A percentile compares a stretch with the other conserved stretches of the same genome.
These are phyloP conservation scores for Agrotis exclamationis DNA, from an alignment of 2,888 invertebrate species.

Conservation along the genomic window DNA sequence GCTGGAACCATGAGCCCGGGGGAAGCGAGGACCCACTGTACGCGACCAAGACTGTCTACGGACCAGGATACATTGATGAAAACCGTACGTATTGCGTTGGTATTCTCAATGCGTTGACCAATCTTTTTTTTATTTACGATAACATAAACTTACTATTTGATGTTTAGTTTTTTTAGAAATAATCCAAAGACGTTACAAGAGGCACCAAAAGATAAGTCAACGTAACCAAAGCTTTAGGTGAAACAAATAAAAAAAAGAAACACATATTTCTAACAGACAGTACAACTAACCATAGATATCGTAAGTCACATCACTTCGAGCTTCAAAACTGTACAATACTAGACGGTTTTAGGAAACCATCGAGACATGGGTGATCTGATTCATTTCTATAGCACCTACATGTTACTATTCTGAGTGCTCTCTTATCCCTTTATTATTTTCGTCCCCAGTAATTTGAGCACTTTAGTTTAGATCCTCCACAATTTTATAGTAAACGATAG, in stretches of 20 bases:
- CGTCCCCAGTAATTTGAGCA: conserved; percentile 76
- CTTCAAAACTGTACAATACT: conserved; percentile 83
- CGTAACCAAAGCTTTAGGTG: conserved; percentile 73
- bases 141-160: neutral
- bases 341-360: conserved; percentile 69
- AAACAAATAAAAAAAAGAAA: conserved; percentile 57
- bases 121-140: conserved; percentile 60
- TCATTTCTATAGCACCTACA: conserved; percentile 74
- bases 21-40: conserved; percentile 88
- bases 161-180: neutral
- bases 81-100: conserved; percentile 88
- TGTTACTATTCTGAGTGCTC: conserved; percentile 76
- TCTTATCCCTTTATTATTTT: conserved; percentile 73
- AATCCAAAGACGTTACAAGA: neutral
- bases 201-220: conserved; percentile 79
- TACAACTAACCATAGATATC: conserved; percentile 90
- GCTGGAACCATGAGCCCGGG: conserved; percentile 90
- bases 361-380: conserved; percentile 70
- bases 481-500: conserved; percentile 72
- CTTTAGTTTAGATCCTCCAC: conserved; percentile 75
- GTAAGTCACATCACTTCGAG: conserved; percentile 85
- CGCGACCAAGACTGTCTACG: conserved; percentile 91
- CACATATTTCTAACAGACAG: conserved; percentile 76
- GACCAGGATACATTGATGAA: conserved; percentile 89
- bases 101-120: conserved; percentile 70